Evolutionary conservation across 2,797 vertebrate genomes (phyloP), one percentile per base, ranked within the genome.

Genomic region (Chiroxiphia lanceolata): DNA sequence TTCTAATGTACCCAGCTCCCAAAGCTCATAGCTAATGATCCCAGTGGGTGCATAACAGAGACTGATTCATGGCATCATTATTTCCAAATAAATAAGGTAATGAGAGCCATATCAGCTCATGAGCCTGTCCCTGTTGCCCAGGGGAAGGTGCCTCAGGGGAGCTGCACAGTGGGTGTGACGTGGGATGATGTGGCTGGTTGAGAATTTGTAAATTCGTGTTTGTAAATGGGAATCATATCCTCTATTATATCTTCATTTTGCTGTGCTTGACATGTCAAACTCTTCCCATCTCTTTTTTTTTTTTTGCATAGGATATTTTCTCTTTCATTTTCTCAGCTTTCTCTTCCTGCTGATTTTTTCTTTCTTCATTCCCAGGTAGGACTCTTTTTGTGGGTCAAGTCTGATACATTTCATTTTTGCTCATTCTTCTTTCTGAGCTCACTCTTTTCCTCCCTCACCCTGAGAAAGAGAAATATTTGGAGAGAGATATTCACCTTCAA

Each of bases 71-170:
- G 63, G 11, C 57, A 36, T 74, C 48, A 20, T 72, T 72, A 69
- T 89, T 89, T 89, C 53, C 45, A 80, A 60, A 94, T 96, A 85
- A 93, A 80, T 75, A 51, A 92, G 21, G 40, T 47, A 72, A 72
- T 70, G 68, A 90, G 34, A 50, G 69, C 42, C 12, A 0, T 72
- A 45, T 82, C 70, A 51, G 33, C 59, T 19, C 50, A 26, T 31
- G 29, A 81, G 64, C 33, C 33, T 87, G 76, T 6, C 36, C 22
- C 36, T 70, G 74, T 53, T 91, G 27, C 59, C 53, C 27, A 53
- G 50, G 61, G 47, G 31, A 72, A 56, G 38, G 26, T 76, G 34
- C 63, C 45, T 47, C 44, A 20, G 83, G 77, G 89, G 36, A 83
- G 34, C 65, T 51, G 71, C 36, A 8, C 17, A 45, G 44, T 9